These are phyloP conservation scores for Plebejus melissa DNA, from an alignment of 2,888 invertebrate species.

Conservation along the genomic window DNA sequence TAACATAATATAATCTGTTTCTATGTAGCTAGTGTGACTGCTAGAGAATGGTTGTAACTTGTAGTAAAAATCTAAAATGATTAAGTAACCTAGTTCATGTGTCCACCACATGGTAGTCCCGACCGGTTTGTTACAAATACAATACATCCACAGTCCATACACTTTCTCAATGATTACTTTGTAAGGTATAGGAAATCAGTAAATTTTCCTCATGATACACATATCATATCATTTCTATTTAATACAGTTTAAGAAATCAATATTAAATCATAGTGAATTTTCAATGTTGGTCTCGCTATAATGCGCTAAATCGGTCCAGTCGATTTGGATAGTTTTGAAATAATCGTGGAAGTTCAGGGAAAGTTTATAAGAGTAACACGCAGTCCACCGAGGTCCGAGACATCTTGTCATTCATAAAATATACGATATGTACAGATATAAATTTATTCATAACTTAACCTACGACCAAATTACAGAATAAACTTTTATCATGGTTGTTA, in stretches of 20 bases:
- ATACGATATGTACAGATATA: too few relatives aligned
- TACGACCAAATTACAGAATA: not conserved
- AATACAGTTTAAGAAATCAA: not conserved
- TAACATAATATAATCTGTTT: not conserved
- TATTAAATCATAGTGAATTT: too few relatives aligned
- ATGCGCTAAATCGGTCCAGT: too few relatives aligned
- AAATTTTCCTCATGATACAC: not conserved
- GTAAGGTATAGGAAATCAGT: not conserved
- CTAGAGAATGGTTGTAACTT: not conserved
- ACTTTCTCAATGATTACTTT: conserved; percentile 2
- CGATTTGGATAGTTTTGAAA: too few relatives aligned
- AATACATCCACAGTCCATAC: conserved; percentile 6
- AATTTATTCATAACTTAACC: too few relatives aligned
- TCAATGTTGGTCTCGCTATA: too few relatives aligned
- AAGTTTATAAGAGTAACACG: too few relatives aligned
- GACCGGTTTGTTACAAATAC: conserved; percentile 52
- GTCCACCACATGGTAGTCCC: conserved; percentile 50
- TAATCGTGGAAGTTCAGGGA: too few relatives aligned
- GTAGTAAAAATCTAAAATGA: not conserved
- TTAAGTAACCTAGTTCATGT: conserved; percentile 52
- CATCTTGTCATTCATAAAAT: not conserved
- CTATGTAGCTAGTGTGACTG: not conserved
- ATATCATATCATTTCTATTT: not conserved
- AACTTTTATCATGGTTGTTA: not conserved
- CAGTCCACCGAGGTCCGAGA: too few relatives aligned